Base-by-base conservation (phyloP, 2,797 vertebrate species). In the Momotus momota region DNA sequence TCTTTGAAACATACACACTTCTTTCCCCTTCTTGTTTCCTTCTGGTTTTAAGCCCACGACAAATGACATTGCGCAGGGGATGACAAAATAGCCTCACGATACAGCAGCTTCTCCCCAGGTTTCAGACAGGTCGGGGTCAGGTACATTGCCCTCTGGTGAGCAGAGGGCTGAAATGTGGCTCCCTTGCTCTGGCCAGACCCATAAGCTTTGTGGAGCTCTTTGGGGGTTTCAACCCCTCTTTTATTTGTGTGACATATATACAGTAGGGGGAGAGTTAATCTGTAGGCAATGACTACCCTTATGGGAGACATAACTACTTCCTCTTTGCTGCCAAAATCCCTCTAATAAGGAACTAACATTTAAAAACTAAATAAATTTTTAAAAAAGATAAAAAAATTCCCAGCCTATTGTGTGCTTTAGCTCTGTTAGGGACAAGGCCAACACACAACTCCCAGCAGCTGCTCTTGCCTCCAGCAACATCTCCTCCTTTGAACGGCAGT, bases 391-490 rank as follows among this genome's bases (percentile, higher is more conserved):
- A 43, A 66, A 33, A 65, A 71, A 46, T 21, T 49, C 49, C 25
- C 45, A 96, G 52, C 29, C 61, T 52, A 90, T 92, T 83, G 71
- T 91, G 57, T 64, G 11, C 49, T 58, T 82, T 69, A 90, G 75
- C 71, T 90, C 81, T 0, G 1, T 81, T 66, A 93, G 43, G 40
- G 89, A 81, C 0, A 0, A 90, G 40, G 88, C 85, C 80, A 93
- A 81, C 46, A 40, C 73, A 77, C 25, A 95, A 88, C 78, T 96
- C 78, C 35, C 73, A 94, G 45, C 94, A 97, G 95, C 78, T 96
- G 92, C 87, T 9, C 3, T 48, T 1, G 65, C 88, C 87, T 88
- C 75, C 86, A 88, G 82, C 62, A 87, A 86, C 55, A 81, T 83
- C 84, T 91, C 88, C 84, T 94, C 81, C 92, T 54, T 87, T 27